Conservation (phyloP, 2,888 invertebrate species). For the Campaea margaritaria region DNA sequence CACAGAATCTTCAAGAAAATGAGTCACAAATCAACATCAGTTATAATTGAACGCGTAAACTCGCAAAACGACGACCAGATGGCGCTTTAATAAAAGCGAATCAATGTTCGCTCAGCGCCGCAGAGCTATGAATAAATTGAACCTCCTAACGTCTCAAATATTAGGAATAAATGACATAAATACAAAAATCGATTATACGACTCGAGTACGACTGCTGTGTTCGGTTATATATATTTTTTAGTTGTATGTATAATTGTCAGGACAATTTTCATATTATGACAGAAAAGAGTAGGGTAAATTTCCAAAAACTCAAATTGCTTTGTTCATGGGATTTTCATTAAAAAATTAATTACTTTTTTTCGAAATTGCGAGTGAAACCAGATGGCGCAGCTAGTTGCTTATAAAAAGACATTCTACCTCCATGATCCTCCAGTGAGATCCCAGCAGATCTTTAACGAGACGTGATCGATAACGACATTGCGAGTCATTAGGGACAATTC, state of each 20-base stretch:
- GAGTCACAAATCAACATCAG: constrained; percentile 31
- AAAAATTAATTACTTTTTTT: too few relatives aligned
- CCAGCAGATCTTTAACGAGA: constrained; percentile 26
- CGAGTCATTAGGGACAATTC: constrained; percentile 20
- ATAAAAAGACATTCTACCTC: background rate
- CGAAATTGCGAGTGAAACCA: too few relatives aligned
- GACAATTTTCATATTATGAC: too few relatives aligned
- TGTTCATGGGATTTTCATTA: too few relatives aligned
- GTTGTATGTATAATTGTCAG: too few relatives aligned
- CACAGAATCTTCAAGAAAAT: constrained; percentile 1
- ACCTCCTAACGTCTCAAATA: constrained; percentile 39
- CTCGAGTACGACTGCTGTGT: too few relatives aligned
- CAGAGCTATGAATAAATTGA: constrained; percentile 48
- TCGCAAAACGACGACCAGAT: constrained; percentile 55
- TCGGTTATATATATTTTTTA: too few relatives aligned
- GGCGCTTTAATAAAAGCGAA: constrained; percentile 71
- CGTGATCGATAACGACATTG: constrained; percentile 33
- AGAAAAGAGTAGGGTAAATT: too few relatives aligned
- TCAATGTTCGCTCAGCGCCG: constrained; percentile 64
- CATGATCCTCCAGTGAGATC: background rate
- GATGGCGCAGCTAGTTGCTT: too few relatives aligned
- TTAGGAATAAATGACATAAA: background rate
- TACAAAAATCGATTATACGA: too few relatives aligned
- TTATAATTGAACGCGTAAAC: constrained; percentile 42
- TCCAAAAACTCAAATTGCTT: too few relatives aligned